Percentiles rank a stretch among this genome's conserved stretches.
phyloP scores from a whole-genome alignment of 2,797 vertebrate genomes.

The Aratinga solstitialis region DNA sequence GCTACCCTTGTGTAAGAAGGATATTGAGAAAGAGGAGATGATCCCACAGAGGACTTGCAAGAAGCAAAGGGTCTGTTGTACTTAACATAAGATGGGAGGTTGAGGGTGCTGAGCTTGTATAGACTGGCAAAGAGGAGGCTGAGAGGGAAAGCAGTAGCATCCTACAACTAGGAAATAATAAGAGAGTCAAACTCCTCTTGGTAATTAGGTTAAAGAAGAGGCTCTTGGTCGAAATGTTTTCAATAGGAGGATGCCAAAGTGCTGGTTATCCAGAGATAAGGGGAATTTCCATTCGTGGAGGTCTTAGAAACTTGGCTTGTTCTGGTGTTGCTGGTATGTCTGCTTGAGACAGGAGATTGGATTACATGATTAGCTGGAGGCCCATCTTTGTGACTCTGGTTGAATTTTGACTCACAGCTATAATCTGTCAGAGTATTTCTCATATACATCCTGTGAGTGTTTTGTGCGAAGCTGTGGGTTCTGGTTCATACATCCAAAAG shows the following conservation, averaged over 20 bases:
- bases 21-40: background rate
- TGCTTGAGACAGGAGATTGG: background rate
- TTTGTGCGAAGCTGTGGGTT: background rate
- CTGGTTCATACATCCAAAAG: background rate
- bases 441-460: background rate
- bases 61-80: background rate
- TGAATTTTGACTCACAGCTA: background rate
- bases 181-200: background rate
- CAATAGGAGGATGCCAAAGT: background rate
- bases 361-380: background rate
- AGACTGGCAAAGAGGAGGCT: background rate
- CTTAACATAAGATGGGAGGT: background rate
- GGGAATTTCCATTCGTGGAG: background rate
- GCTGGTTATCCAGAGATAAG: background rate
- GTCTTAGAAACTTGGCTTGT: background rate
- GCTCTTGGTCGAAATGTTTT: background rate
- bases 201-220: background rate
- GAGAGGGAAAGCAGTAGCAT: background rate
- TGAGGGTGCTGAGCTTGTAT: background rate
- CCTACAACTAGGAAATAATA: background rate
- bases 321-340: background rate
- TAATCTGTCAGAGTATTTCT: background rate
- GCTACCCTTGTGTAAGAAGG: background rate
- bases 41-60: background rate
- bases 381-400: background rate